phyloP scores from a whole-genome alignment of 2,797 vertebrate genomes.

The Siniperca scherzeri region DNA sequence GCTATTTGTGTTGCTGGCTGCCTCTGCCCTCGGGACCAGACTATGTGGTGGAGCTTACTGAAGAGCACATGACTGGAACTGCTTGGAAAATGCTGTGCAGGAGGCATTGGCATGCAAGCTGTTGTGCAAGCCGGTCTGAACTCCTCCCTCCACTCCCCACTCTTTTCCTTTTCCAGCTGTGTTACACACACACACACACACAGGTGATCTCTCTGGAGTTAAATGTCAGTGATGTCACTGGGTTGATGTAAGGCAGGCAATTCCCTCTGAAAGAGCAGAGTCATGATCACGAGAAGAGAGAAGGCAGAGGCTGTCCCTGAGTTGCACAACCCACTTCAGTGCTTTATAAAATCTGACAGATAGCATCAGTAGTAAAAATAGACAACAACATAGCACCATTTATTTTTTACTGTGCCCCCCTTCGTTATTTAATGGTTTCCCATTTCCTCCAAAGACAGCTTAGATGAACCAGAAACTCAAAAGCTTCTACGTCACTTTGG shows the following conservation, averaged over 20 bases:
- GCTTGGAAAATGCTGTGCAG: slow-evolving; percentile 36
- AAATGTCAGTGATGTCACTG: slow-evolving; percentile 64
- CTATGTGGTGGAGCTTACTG: slow-evolving; percentile 6
- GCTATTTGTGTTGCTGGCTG: neutral
- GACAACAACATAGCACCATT: neutral
- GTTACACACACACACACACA: slow-evolving; percentile 21
- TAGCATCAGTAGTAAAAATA: neutral
- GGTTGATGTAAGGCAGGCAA: slow-evolving; percentile 67
- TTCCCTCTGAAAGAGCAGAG: slow-evolving; percentile 63
- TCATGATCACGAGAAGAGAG: slow-evolving; percentile 67
- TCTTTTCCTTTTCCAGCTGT: slow-evolving; percentile 39
- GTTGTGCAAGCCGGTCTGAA: slow-evolving; percentile 62
- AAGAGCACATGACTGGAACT: slow-evolving; percentile 53
- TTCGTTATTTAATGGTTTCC: neutral
- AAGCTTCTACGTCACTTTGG: neutral
- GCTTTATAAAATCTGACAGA: neutral
- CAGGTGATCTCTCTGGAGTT: slow-evolving; percentile 61
- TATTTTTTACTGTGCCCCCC: neutral
- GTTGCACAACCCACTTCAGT: slow-evolving; percentile 51
- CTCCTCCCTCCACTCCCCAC: slow-evolving; percentile 13
- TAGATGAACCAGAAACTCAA: neutral
- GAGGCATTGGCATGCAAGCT: slow-evolving; percentile 25
- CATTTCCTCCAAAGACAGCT: neutral
- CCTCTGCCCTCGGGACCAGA: slow-evolving; percentile 22
- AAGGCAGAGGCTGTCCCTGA: slow-evolving; percentile 29